phyloP scores from a whole-genome alignment of 2,113 vertebrate species.

The Lutjanus erythropterus region DNA sequence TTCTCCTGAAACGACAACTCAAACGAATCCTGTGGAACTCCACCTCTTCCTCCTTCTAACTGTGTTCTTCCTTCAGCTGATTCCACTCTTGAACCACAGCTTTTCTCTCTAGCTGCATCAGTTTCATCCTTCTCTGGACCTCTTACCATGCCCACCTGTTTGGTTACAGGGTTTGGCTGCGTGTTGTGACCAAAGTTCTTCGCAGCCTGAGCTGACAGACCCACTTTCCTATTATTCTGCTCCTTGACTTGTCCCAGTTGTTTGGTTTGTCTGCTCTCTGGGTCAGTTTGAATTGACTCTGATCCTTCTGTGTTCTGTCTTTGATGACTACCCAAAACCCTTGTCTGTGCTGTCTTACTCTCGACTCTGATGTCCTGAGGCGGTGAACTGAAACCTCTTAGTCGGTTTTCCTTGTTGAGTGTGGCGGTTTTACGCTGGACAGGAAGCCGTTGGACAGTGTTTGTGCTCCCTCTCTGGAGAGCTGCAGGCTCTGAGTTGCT shows the following conservation, averaged over 20 bases:
- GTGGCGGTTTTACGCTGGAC: constrained; percentile 87
- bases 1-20: constrained; percentile 91
- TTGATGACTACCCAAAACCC: constrained; percentile 77
- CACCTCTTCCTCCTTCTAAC: background rate
- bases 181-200: constrained; percentile 6
- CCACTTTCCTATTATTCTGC: constrained; percentile 16
- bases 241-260: constrained; percentile 10
- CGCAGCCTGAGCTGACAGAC: background rate
- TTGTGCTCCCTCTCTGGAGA: constrained; percentile 57
- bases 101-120: background rate
- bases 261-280: constrained; percentile 9
- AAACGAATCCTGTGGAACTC: constrained; percentile 82
- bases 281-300: background rate
- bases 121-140: background rate
- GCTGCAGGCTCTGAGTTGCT: constrained; percentile 62
- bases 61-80: background rate
- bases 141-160: constrained; percentile 21
- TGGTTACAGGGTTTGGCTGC: constrained; percentile 52
- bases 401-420: constrained; percentile 83
- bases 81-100: background rate
- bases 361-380: constrained; percentile 59
- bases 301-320: constrained; percentile 72
- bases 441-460: constrained; percentile 46
- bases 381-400: constrained; percentile 53
- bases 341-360: constrained; percentile 66